phyloP scores from a whole-genome alignment of 2,888 invertebrate genomes.

The Clistopyga incitator region DNA sequence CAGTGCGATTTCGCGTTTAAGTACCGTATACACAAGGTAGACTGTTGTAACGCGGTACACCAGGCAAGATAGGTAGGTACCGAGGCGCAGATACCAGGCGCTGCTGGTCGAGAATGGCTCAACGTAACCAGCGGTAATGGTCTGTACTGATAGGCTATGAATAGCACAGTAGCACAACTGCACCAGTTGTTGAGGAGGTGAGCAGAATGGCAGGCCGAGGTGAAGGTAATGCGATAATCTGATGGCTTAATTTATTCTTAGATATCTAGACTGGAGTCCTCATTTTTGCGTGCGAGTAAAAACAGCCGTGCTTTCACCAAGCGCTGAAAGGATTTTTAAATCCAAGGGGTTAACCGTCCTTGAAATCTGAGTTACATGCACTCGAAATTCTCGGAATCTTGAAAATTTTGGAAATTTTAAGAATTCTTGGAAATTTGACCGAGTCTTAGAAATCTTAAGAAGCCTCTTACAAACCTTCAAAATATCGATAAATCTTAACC shows the following conservation, averaged over 20 bases:
- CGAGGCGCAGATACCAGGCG: conserved; percentile 43
- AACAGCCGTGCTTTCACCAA: not conserved
- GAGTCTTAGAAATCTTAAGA: too few relatives aligned
- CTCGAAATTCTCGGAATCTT: too few relatives aligned
- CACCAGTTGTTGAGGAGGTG: not conserved
- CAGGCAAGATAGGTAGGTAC: conserved; percentile 22
- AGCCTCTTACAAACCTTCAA: too few relatives aligned
- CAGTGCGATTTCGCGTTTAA: conserved; percentile 52
- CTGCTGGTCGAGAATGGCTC: not conserved
- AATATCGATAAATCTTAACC: too few relatives aligned
- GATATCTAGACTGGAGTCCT: not conserved
- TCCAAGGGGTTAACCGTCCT: too few relatives aligned
- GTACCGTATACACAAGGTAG: conserved; percentile 36
- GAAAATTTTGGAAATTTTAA: too few relatives aligned
- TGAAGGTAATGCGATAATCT: not conserved
- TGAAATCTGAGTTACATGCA: too few relatives aligned
- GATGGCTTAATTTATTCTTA: not conserved
- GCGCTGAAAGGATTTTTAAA: too few relatives aligned
- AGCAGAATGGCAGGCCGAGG: not conserved
- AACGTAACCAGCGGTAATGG: conserved; percentile 50
- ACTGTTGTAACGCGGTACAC: conserved; percentile 50
- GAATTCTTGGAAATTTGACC: too few relatives aligned
- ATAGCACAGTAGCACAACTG: conserved; percentile 12
- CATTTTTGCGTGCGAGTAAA: not conserved
- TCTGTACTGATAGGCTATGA: conserved; percentile 34